Evolutionary conservation across 2,113 vertebrate genomes (phyloP).

Genomic region (Morone saxatilis): DNA sequence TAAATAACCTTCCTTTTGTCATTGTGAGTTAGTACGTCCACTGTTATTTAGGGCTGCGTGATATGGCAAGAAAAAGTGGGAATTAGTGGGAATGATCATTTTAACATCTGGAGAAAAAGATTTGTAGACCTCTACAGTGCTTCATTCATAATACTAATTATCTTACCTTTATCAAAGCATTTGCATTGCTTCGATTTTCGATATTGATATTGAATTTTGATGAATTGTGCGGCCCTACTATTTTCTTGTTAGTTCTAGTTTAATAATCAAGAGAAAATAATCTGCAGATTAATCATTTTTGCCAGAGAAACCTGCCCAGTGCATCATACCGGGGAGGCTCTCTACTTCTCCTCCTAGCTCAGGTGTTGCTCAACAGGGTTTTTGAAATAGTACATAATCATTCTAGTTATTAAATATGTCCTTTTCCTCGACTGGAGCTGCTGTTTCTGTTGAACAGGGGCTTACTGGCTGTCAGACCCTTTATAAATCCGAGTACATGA

Average conservation of each 20-base stretch:
- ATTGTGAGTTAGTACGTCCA: too few species aligned
- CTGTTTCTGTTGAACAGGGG: neutral
- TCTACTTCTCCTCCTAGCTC: neutral
- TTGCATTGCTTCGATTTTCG: too few species aligned
- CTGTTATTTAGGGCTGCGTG: too few species aligned
- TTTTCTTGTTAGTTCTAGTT: neutral
- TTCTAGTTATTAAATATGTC: neutral
- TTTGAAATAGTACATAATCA: slow-evolving; percentile 1
- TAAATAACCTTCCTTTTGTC: too few species aligned
- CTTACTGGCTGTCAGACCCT: slow-evolving; percentile 22
- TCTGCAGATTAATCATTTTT: neutral
- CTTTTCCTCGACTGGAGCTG: slow-evolving; percentile 9
- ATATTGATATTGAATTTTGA: too few species aligned
- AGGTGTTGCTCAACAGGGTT: slow-evolving; percentile 2
- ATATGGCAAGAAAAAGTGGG: too few species aligned
- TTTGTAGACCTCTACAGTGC: too few species aligned
- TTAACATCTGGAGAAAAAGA: too few species aligned
- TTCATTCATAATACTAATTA: too few species aligned
- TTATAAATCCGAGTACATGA: slow-evolving; percentile 9
- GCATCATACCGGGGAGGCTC: neutral
- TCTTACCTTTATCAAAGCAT: too few species aligned
- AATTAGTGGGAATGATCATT: too few species aligned
- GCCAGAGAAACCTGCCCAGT: neutral
- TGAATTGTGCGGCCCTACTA: too few species aligned
- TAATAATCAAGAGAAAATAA: neutral